Evolutionary conservation across 1,140 invertebrate genomes (phyloP).

Genomic region (Medauroidea extradentata): DNA sequence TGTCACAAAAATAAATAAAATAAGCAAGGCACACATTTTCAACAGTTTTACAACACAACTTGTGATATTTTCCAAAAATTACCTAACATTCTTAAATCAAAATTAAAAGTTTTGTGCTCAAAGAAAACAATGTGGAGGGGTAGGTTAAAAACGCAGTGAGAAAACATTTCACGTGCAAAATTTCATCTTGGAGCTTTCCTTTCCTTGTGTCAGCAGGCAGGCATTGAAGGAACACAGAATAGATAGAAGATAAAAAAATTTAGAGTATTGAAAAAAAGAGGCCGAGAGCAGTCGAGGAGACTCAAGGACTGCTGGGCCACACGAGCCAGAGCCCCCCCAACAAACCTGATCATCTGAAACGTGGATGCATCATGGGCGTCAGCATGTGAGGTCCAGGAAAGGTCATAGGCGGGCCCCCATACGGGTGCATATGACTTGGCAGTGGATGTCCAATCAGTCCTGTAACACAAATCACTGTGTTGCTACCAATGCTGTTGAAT

Average conservation of each 20-base stretch:
- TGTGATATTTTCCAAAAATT: no score
- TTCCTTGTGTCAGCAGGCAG: background rate
- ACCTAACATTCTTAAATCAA: no score
- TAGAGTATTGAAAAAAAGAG: background rate
- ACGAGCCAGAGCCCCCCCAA: conserved; percentile 19
- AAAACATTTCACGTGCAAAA: no score
- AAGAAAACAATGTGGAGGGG: no score
- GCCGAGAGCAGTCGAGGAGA: background rate
- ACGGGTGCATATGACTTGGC: conserved; percentile 59
- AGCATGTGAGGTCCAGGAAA: conserved; percentile 57
- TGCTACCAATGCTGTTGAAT: no score
- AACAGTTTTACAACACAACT: background rate
- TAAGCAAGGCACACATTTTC: no score
- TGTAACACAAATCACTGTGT: conserved; percentile 36
- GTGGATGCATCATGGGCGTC: conserved; percentile 66
- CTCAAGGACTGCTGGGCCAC: conserved; percentile 9
- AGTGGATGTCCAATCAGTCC: conserved; percentile 63
- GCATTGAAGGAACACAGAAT: background rate
- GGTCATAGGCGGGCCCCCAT: conserved; percentile 52
- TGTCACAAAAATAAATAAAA: no score
- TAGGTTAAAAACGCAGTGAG: no score
- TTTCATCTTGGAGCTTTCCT: background rate
- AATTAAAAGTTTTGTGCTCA: no score
- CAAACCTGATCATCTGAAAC: conserved; percentile 67
- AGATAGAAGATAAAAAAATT: background rate